These are phyloP conservation scores for Cathartes aura DNA, from an alignment of 2,113 vertebrate genomes.

Conservation along the genomic window DNA sequence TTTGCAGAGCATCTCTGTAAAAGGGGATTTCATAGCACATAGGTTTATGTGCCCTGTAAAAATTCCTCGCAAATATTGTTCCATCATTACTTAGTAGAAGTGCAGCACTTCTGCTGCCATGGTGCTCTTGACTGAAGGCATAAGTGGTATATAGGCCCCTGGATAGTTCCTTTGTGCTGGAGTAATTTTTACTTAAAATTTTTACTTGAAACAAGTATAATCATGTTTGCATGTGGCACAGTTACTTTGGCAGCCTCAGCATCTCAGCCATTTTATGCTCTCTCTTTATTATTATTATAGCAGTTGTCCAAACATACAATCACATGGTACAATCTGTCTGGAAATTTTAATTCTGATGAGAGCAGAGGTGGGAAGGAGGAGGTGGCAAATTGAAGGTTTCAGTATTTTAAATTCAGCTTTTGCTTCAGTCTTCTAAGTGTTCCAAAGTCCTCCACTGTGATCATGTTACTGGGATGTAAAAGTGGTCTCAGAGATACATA, in stretches of 20 bases:
- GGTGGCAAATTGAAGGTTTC: conserved; percentile 60
- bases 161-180: background rate
- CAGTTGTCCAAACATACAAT: conserved; percentile 60
- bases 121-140: background rate
- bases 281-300: conserved; percentile 21
- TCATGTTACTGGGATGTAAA: background rate
- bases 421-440: conserved; percentile 5
- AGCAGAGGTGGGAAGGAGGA: conserved; percentile 51
- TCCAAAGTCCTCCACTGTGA: background rate
- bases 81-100: background rate
- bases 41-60: conserved; percentile 8
- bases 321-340: conserved; percentile 45
- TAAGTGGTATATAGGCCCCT: background rate
- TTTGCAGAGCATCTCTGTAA: background rate
- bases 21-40: background rate
- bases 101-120: background rate
- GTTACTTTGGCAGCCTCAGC: conserved; percentile 34
- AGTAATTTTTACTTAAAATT: conserved; percentile 36
- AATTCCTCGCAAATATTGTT: background rate
- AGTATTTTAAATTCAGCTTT: conserved; percentile 44
- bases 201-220: conserved; percentile 37
- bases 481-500: conserved; percentile 16
- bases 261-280: conserved; percentile 11
- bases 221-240: conserved; percentile 10
- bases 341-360: conserved; percentile 60